These are phyloP conservation scores for Tetragnatha versicolor DNA, from an alignment of 1,140 invertebrate genomes.

Conservation along the genomic window DNA sequence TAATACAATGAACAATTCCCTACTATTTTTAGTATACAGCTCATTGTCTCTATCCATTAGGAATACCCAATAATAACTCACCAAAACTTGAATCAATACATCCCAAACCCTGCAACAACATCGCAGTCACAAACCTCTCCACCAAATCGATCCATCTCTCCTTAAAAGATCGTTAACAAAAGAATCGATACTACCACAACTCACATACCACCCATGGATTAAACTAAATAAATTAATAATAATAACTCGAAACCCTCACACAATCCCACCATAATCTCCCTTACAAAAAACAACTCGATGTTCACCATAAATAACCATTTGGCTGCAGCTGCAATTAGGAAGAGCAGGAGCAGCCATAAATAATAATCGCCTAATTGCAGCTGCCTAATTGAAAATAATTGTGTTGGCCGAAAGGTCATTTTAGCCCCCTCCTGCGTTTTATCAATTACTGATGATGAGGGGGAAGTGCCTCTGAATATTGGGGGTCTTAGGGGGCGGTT, in stretches of 20 bases:
- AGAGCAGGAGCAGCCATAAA: constrained; percentile 18
- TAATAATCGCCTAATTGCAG: constrained; percentile 43
- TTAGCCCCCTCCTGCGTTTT: neutral
- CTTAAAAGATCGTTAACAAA: too few relatives aligned
- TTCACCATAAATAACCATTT: constrained; percentile 29
- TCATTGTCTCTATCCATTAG: too few relatives aligned
- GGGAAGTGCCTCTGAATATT: too few relatives aligned
- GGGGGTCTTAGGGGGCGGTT: too few relatives aligned
- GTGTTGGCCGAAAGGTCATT: constrained; percentile 33
- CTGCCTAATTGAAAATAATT: constrained; percentile 51
- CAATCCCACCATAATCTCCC: neutral
- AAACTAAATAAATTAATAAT: neutral
- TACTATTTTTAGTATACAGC: too few relatives aligned
- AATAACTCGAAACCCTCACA: neutral
- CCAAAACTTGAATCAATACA: too few relatives aligned
- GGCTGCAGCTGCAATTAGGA: constrained; percentile 18
- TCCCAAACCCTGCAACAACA: too few relatives aligned
- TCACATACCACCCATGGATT: neutral
- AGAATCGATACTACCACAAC: neutral
- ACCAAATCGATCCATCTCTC: too few relatives aligned
- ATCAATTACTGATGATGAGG: constrained; percentile 28
- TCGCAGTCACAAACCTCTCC: too few relatives aligned
- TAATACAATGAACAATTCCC: too few relatives aligned
- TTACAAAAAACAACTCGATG: too few relatives aligned
- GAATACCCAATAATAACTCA: too few relatives aligned